A percentile compares a stretch with the other conserved stretches of the same genome.
These are phyloP conservation scores for Pseudorhombus dupliciocellatus DNA, from an alignment of 2,113 vertebrate genomes.

Conservation along the genomic window DNA sequence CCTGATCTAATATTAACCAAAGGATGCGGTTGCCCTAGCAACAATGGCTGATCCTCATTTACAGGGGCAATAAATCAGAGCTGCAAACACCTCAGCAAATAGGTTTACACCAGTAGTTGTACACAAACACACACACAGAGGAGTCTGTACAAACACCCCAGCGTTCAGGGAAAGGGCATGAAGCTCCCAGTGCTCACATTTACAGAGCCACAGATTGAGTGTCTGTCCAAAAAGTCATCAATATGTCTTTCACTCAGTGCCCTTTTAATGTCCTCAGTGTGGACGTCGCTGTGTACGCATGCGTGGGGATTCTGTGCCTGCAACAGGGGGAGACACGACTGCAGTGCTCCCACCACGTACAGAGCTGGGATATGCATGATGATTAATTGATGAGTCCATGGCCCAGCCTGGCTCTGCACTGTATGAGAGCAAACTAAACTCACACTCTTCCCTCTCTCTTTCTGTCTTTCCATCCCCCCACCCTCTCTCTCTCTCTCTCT, in stretches of 20 bases:
- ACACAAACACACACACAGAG: conserved; percentile 20
- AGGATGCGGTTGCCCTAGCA: conserved; percentile 37
- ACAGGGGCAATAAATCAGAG: conserved; percentile 57
- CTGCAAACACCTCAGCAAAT: conserved; percentile 49
- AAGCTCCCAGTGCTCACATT: conserved; percentile 46
- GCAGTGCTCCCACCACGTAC: conserved; percentile 69
- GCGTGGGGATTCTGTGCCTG: conserved; percentile 20
- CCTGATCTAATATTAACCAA: neutral
- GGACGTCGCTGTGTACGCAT: conserved; percentile 19
- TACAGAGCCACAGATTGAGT: conserved; percentile 32
- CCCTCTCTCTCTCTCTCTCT: conserved; percentile 12
- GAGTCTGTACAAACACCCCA: conserved; percentile 28
- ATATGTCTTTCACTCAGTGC: conserved; percentile 42
- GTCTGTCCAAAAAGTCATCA: conserved; percentile 53
- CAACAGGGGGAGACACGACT: conserved; percentile 42
- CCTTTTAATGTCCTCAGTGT: conserved; percentile 40
- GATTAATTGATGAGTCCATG: conserved; percentile 81
- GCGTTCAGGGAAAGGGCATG: conserved; percentile 24
- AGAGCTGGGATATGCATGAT: conserved; percentile 70
- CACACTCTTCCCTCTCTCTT: conserved; percentile 39
- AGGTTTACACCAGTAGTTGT: conserved; percentile 37
- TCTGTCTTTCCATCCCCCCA: conserved; percentile 21
- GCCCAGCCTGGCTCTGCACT: conserved; percentile 65
- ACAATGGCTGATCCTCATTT: conserved; percentile 38
- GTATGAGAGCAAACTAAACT: conserved; percentile 73